Base-by-base conservation (phyloP, 2,113 vertebrate genomes). In the Mesembrinibis cayennensis region DNA sequence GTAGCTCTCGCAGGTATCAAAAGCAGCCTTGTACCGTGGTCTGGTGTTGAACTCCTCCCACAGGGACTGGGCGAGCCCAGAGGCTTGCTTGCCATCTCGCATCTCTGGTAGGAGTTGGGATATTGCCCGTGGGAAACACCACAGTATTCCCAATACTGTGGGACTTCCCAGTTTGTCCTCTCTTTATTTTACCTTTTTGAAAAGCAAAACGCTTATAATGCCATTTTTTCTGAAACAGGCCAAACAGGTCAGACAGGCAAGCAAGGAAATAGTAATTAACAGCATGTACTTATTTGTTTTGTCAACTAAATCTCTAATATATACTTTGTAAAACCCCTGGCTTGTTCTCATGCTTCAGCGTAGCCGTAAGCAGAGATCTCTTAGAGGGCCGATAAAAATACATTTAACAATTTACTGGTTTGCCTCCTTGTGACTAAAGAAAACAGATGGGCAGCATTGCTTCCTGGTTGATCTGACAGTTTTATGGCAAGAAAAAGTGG, bases 381-480 rank as follows among this genome's bases (percentile, higher is more conserved):
- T 67, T 89, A 92, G 52, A 92, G 92, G 92, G 42, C 80, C 83
- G 87, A 95, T 94, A 67, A 93, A 95, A 98, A 96, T 71, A 70
- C 58, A 66, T 91, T 92, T 89, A 94, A 92, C 59, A 91, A 87
- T 96, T 97, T 85, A 87, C 82, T 97, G 86, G 44, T 96, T 96
- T 2, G 32, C 73, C 78, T 98, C 85, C 74, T 86, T 52, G 52
- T 79, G 74, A 93, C 89, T 95, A 27, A 96, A 95, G 93, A 78
- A 97, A 97, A 91, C 93, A 93, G 80, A 93, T 84, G 92, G 95
- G 82, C 87, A 90, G 61, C 83, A 44, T 81, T 88, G 44, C 85
- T 85, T 94, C 87, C 95, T 93, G 90, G 65, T 87, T 72, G 83
- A 93, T 84, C 81, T 89, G 87, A 87, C 84, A 91, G 92, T 79